Conservation (phyloP, 1,140 invertebrate genomes). For the Zaprionus africanus region DNA sequence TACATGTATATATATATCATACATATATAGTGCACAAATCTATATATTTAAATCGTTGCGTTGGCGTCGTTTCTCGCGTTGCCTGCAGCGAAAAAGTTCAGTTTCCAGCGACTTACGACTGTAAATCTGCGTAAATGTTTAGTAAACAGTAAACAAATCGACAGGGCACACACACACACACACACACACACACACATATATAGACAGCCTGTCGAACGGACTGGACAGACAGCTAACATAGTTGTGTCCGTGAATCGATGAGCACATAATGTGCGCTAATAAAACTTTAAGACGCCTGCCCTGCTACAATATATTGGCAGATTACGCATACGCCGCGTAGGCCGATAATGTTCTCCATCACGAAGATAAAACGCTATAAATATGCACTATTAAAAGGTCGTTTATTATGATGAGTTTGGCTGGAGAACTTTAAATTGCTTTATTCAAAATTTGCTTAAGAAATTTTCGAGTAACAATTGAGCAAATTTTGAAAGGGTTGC, state of each 20-base stretch:
- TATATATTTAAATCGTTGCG: constrained; percentile 39
- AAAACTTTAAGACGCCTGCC: constrained; percentile 68
- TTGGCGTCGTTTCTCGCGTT: constrained; percentile 40
- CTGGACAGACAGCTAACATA: constrained; percentile 31
- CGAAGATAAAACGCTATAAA: constrained; percentile 9
- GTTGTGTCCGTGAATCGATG: constrained; percentile 74
- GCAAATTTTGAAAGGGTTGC: neutral
- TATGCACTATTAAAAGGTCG: constrained; percentile 27
- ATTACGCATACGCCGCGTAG: constrained; percentile 69
- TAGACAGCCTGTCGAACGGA: neutral
- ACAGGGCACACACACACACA: constrained; percentile 33
- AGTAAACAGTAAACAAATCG: constrained; percentile 75
- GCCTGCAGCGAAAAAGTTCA: constrained; percentile 58
- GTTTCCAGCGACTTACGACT: constrained; percentile 67
- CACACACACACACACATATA: constrained; percentile 6
- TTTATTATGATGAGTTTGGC: constrained; percentile 5
- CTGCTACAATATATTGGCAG: constrained; percentile 1
- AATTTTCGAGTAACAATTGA: neutral
- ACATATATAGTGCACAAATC: constrained; percentile 6
- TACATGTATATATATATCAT: constrained; percentile 12
- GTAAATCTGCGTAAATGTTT: constrained; percentile 66
- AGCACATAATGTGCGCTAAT: constrained; percentile 74
- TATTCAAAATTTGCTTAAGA: neutral
- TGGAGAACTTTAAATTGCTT: neutral
- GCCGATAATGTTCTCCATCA: constrained; percentile 23